A percentile compares a stretch with the other conserved stretches of the same genome.
phyloP scores from a whole-genome alignment of 2,888 invertebrate genomes.

The Microdon myrmicae region DNA sequence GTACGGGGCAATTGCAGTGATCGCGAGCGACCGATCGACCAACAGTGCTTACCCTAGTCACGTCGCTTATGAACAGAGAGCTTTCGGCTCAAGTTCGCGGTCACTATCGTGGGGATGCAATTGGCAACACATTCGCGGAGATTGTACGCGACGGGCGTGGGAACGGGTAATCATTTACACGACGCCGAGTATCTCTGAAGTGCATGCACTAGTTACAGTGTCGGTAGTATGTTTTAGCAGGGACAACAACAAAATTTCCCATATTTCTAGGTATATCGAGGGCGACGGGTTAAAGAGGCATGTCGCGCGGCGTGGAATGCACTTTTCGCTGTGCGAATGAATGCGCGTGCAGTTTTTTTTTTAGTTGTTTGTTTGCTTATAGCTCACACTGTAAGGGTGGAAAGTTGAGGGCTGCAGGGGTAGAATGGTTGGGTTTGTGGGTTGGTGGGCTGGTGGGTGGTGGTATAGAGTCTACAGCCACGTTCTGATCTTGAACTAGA shows the following conservation, averaged over 20 bases:
- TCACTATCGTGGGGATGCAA: constrained; percentile 22
- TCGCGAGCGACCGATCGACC: neutral
- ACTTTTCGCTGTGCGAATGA: constrained; percentile 6
- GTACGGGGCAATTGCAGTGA: neutral
- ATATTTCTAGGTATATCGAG: neutral
- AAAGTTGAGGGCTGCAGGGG: too few relatives aligned
- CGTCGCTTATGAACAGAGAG: constrained; percentile 34
- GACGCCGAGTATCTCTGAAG: neutral
- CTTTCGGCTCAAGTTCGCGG: constrained; percentile 32
- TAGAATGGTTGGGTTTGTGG: too few relatives aligned
- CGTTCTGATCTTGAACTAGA: constrained; percentile 46
- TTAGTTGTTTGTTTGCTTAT: too few relatives aligned
- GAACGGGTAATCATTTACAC: constrained; percentile 10
- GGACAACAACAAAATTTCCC: neutral
- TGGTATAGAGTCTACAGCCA: constrained; percentile 13
- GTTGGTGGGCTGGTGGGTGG: constrained; percentile 4
- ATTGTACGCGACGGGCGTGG: too few relatives aligned
- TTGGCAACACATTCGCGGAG: neutral
- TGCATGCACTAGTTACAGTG: constrained; percentile 22
- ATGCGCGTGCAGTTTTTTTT: neutral
- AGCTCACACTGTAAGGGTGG: too few relatives aligned
- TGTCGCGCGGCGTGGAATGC: constrained; percentile 11
- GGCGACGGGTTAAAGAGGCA: constrained; percentile 1
- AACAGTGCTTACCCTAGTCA: constrained; percentile 4
- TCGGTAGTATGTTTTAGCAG: constrained; percentile 32